Conservation (phyloP, 2,113 vertebrate genomes). For the Microcebus tavaratra region DNA sequence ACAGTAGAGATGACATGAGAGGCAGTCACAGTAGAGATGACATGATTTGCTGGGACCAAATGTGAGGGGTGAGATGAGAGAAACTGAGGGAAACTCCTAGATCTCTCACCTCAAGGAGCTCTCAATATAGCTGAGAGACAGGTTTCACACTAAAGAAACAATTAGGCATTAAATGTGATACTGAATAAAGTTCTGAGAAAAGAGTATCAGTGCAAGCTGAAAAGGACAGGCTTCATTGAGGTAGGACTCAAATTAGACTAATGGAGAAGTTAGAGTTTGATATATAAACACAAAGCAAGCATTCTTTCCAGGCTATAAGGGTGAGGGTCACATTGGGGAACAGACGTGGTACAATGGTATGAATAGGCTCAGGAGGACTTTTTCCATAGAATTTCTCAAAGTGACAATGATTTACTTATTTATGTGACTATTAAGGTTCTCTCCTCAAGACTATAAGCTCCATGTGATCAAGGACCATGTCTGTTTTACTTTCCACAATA, state of each 20-base stretch:
- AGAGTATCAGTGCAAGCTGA: neutral
- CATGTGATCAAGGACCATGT: neutral
- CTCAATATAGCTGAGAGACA: neutral
- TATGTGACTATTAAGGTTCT: neutral
- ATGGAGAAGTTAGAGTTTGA: constrained; percentile 16
- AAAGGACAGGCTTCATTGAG: neutral
- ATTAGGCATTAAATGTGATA: constrained; percentile 10
- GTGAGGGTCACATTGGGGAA: neutral
- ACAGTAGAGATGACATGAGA: neutral
- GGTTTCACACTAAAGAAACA: neutral
- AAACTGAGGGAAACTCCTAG: neutral
- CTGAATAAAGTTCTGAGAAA: constrained; percentile 3
- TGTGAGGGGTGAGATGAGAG: neutral
- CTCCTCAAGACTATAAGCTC: neutral
- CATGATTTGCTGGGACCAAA: neutral
- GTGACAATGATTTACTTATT: constrained; percentile 18
- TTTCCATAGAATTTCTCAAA: constrained; percentile 1
- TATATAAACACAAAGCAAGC: constrained; percentile 20
- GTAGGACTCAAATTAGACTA: neutral
- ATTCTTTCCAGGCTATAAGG: constrained; percentile 21
- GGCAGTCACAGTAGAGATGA: neutral
- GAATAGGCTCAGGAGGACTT: neutral
- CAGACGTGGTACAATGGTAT: neutral
- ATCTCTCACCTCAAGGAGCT: neutral
- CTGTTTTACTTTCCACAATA: constrained; percentile 2